Evolutionary conservation across 2,888 invertebrate species (phyloP).

Genomic region (Hypercompe scribonia): DNA sequence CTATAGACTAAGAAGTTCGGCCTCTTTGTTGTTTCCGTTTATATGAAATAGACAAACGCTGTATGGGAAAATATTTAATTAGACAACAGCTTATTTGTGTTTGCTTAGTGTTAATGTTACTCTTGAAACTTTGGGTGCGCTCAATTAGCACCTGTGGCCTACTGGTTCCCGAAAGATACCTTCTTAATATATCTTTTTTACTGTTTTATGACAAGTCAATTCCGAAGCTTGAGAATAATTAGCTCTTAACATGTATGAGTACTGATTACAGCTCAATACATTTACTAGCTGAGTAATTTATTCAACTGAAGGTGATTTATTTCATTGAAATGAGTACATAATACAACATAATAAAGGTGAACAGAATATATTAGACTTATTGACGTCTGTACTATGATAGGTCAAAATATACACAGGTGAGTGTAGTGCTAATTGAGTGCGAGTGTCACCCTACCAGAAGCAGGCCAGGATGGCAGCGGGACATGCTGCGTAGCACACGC

Average conservation of each 20-base stretch:
- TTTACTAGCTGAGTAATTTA: not conserved
- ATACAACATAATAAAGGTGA: too few species aligned
- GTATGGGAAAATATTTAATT: conserved; percentile 86
- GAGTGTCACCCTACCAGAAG: too few species aligned
- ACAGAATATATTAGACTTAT: too few species aligned
- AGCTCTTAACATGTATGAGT: conserved; percentile 45
- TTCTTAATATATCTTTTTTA: conserved; percentile 55
- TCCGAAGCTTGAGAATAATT: conserved; percentile 61
- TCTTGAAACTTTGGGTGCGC: conserved; percentile 75
- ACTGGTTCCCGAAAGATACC: conserved; percentile 67
- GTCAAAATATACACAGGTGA: too few species aligned
- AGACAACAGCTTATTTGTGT: conserved; percentile 86
- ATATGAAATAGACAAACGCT: conserved; percentile 67
- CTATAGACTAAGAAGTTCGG: conserved; percentile 64
- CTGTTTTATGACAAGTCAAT: conserved; percentile 81
- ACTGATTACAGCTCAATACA: conserved; percentile 21
- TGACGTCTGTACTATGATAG: too few species aligned
- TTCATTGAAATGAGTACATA: too few species aligned
- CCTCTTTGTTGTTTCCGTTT: conserved; percentile 71
- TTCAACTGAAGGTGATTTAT: not conserved
- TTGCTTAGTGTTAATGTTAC: conserved; percentile 85
- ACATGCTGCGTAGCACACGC: too few species aligned
- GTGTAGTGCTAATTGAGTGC: too few species aligned
- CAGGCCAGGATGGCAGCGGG: too few species aligned
- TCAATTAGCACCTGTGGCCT: conserved; percentile 80